These are phyloP conservation scores for Folsomia candida DNA, from an alignment of 2,888 invertebrate species.

Conservation along the genomic window DNA sequence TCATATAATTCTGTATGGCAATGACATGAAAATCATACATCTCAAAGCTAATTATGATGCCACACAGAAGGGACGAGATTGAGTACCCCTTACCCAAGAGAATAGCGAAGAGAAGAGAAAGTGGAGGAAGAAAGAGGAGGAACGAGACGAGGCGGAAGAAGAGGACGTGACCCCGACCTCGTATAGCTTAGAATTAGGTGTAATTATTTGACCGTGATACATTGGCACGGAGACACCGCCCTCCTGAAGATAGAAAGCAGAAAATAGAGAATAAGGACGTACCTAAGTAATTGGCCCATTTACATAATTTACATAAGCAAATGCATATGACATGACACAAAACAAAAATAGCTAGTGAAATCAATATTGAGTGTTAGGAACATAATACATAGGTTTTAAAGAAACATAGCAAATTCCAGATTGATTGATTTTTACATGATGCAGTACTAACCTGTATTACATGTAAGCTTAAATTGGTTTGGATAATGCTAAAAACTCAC, in stretches of 20 bases:
- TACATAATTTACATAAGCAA: background rate
- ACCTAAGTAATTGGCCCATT: background rate
- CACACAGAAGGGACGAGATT: too few species aligned
- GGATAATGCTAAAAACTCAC: too few species aligned
- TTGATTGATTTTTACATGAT: too few species aligned
- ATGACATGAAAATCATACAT: too few species aligned
- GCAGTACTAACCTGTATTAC: too few species aligned
- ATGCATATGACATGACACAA: background rate
- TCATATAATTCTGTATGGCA: too few species aligned
- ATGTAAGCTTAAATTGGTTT: too few species aligned
- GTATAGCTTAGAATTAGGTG: conserved; percentile 43
- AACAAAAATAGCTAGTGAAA: background rate
- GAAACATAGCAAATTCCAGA: too few species aligned
- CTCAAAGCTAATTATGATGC: too few species aligned
- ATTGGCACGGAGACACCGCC: conserved; percentile 37
- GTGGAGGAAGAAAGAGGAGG: conserved; percentile 22
- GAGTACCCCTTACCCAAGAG: conserved; percentile 37
- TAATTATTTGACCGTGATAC: conserved; percentile 45
- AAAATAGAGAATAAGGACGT: background rate
- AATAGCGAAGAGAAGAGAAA: conserved; percentile 30
- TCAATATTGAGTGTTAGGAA: too few species aligned
- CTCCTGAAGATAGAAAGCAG: conserved; percentile 8
- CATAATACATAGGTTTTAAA: too few species aligned
- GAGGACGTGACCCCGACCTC: conserved; percentile 31
- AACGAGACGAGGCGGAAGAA: conserved; percentile 29